phyloP scores from a whole-genome alignment of 2,113 vertebrate species.

The Australoheros scitulus region DNA sequence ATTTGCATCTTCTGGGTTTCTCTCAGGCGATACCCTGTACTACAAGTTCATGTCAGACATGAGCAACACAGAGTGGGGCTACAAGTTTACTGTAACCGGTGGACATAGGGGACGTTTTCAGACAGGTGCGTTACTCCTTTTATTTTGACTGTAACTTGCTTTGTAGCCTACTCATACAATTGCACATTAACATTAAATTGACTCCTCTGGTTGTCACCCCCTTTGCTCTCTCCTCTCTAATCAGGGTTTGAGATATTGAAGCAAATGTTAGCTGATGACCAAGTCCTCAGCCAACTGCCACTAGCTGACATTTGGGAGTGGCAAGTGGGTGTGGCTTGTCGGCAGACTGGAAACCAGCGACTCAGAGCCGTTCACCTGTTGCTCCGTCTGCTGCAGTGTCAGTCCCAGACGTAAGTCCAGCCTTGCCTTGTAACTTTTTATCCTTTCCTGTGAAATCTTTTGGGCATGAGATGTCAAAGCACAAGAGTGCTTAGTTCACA shows the following conservation, averaged over 20 bases:
- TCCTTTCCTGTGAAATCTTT: neutral
- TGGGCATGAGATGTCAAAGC: neutral
- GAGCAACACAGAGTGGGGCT: conserved; percentile 99
- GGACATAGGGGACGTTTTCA: conserved; percentile 96
- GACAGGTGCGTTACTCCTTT: conserved; percentile 82
- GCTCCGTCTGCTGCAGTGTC: conserved; percentile 88
- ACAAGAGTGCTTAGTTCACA: neutral
- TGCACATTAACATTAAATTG: neutral
- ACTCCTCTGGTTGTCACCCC: neutral
- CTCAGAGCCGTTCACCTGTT: conserved; percentile 94
- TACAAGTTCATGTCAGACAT: conserved; percentile 96
- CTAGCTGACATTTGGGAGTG: conserved; percentile 93
- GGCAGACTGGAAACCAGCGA: conserved; percentile 92
- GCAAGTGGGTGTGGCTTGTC: conserved; percentile 95
- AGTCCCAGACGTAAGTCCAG: conserved; percentile 79
- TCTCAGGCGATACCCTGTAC: conserved; percentile 90
- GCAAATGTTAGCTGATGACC: conserved; percentile 93
- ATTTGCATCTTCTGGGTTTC: conserved; percentile 12
- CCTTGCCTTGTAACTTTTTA: neutral
- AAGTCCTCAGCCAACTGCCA: conserved; percentile 85
- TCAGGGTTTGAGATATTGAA: conserved; percentile 96
- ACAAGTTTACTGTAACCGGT: conserved; percentile 94
- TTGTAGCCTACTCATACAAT: neutral
- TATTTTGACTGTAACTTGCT: neutral
- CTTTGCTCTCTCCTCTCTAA: neutral